A percentile compares a stretch with the other conserved stretches of the same genome.
Evolutionary conservation across 1,140 invertebrate species (phyloP).

Genomic region (Drosophila ercepeae): DNA sequence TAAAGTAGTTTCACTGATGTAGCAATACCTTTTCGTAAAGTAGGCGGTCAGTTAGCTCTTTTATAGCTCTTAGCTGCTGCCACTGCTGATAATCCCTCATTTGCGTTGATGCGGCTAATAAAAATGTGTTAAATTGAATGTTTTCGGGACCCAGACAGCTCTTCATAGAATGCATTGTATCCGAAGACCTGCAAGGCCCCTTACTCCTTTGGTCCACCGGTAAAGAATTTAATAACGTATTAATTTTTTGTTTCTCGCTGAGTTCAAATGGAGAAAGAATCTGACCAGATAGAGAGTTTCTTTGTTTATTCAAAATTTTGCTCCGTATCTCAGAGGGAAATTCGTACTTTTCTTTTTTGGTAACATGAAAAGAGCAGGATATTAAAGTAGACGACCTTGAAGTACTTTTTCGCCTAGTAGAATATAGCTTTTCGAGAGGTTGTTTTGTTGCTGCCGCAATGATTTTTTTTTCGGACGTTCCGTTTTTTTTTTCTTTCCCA

Average conservation of each 20-base stretch:
- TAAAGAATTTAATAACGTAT: too few relatives aligned
- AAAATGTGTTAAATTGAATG: neutral
- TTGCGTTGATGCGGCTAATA: conserved; percentile 46
- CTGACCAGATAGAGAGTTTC: too few relatives aligned
- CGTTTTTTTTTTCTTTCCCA: neutral
- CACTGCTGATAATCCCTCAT: conserved; percentile 53
- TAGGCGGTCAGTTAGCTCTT: conserved; percentile 75
- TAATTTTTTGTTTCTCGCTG: too few relatives aligned
- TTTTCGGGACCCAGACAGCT: too few relatives aligned
- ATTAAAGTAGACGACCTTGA: neutral
- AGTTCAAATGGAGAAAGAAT: too few relatives aligned
- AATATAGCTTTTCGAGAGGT: neutral
- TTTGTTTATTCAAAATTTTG: too few relatives aligned
- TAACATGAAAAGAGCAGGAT: too few relatives aligned
- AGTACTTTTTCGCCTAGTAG: neutral
- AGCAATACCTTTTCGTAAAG: conserved; percentile 70
- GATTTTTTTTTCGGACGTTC: neutral
- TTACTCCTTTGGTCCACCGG: conserved; percentile 3
- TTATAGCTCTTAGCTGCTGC: conserved; percentile 74
- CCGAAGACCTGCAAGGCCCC: too few relatives aligned
- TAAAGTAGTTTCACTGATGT: conserved; percentile 48
- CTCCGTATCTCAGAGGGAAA: too few relatives aligned
- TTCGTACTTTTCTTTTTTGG: too few relatives aligned
- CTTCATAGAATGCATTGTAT: too few relatives aligned
- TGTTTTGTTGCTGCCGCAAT: neutral